These are phyloP conservation scores for Drosophila mayaguana DNA, from an alignment of 2,888 invertebrate species.

Conservation along the genomic window DNA sequence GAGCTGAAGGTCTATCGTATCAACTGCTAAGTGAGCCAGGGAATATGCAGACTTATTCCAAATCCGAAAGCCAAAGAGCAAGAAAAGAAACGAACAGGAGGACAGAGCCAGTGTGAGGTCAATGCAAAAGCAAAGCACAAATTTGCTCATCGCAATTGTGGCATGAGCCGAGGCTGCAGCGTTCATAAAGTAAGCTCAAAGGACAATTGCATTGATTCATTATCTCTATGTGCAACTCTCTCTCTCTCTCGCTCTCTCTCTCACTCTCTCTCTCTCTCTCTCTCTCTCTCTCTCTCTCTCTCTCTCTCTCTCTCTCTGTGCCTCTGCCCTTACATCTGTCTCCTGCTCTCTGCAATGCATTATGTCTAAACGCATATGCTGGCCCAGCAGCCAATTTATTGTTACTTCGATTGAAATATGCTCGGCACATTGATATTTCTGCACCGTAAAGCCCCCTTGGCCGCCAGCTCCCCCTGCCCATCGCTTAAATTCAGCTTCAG, in stretches of 20 bases:
- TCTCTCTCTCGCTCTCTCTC: neutral
- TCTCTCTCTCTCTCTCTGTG: neutral
- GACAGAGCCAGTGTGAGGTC: neutral
- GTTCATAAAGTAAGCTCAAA: neutral
- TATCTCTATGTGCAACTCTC: neutral
- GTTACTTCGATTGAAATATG: neutral
- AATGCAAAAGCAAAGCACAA: neutral
- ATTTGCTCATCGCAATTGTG: neutral
- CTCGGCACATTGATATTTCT: neutral
- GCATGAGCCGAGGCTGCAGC: neutral
- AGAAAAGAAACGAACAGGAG: neutral
- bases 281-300: neutral
- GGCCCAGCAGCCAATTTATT: slow-evolving; percentile 5
- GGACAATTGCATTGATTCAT: neutral
- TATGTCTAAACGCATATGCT: slow-evolving; percentile 1
- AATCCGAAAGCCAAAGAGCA: neutral
- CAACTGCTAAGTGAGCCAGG: too few relatives aligned
- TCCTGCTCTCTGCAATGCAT: neutral
- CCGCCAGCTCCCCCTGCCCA: too few relatives aligned
- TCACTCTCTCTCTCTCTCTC: neutral
- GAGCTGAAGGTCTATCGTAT: too few relatives aligned
- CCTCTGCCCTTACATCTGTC: too few relatives aligned
- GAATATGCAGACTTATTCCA: neutral
- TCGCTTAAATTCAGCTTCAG: too few relatives aligned
- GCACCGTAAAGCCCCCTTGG: neutral